A percentile compares a stretch with the other conserved stretches of the same genome.
phyloP scores from a whole-genome alignment of 2,888 invertebrate species.

The Scaptomyza tumidula region DNA sequence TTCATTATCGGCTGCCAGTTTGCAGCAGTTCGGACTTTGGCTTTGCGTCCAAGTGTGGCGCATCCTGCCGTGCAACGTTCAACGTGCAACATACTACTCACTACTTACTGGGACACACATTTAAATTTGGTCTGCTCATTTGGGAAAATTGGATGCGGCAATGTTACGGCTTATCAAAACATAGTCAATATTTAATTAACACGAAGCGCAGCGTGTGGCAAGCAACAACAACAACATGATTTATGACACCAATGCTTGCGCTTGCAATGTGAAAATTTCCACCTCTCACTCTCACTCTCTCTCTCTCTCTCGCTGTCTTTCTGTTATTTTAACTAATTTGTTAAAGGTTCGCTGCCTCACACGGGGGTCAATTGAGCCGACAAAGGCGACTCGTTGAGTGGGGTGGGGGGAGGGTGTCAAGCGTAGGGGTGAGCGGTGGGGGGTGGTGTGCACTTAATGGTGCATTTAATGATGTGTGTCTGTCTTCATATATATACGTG shows the following conservation, averaged over 20 bases:
- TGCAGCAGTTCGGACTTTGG: slow-evolving; percentile 7
- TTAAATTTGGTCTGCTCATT: slow-evolving; percentile 56
- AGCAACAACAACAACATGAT: slow-evolving; percentile 49
- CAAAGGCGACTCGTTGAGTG: slow-evolving; percentile 30
- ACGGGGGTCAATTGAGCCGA: slow-evolving; percentile 49
- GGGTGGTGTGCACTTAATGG: slow-evolving; percentile 28
- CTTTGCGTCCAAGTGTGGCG: slow-evolving; percentile 50
- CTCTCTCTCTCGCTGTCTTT: background rate
- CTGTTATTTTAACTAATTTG: slow-evolving; percentile 37
- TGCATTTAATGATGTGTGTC: slow-evolving; percentile 57
- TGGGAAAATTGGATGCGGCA: slow-evolving; percentile 57
- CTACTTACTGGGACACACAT: slow-evolving; percentile 52
- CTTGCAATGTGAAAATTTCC: slow-evolving; percentile 39
- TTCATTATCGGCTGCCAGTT: slow-evolving; percentile 69
- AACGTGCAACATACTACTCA: slow-evolving; percentile 6
- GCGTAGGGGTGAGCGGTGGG: background rate
- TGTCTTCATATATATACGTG: background rate
- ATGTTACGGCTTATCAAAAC: slow-evolving; percentile 78
- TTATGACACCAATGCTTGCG: slow-evolving; percentile 53
- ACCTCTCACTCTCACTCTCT: background rate
- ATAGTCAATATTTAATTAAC: slow-evolving; percentile 80
- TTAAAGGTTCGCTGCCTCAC: slow-evolving; percentile 36
- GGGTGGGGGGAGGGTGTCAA: background rate
- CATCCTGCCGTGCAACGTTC: slow-evolving; percentile 68
- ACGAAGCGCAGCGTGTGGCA: slow-evolving; percentile 74